Evolutionary conservation across 2,888 invertebrate species (phyloP), one percentile per base, ranked within the genome.

Genomic region (Napeogenes sylphis): DNA sequence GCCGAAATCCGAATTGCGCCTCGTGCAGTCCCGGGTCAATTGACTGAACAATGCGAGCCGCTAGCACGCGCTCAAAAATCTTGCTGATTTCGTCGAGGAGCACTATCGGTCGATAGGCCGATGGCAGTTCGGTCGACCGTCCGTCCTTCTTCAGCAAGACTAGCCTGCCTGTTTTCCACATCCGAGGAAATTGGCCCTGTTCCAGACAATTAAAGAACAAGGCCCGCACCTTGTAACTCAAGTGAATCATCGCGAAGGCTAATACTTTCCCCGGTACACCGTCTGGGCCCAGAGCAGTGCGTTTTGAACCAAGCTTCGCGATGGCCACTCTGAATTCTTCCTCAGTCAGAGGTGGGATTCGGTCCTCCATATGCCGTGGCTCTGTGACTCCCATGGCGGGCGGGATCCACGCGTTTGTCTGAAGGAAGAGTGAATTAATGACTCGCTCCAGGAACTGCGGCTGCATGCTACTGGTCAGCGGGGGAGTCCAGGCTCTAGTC

Each of bases 71-170:
- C 53, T 71, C 71, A 33, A 71, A 67, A 0, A 70, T 21, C 54
- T 72, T 72, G 8, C 66, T 63, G 2, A 47, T 53, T 57, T 71
- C 69, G 21, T 69, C 67, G 38, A 70, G 60, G 21, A 71, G 30
- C 13, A 64, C 62, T 14, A 69, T 68, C 3, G 69, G 68, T 1
- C 69, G 63, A 38, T 65, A 70, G 3, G 65, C 66, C 1, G 65
- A 64, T 2, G 68, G 67, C 2, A 62, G 64, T 2, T 65, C 64
- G 0, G 32, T 33, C 0, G 62, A 42, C 6, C 62, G 61, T 0
- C 67, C 68, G 0, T 60, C 56, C 45, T 70, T 64, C 3, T 65
- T 62, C 32, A 68, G 6, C n/a, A 68, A 64, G 2, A 67, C 60
- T 35, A 70, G 35, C 10, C 55, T 65, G 4, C 62, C 58, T 30